Percentiles rank a stretch among this genome's conserved stretches.
These are phyloP conservation scores for Auanema freiburgensis DNA, from an alignment of 2,888 invertebrate genomes.

Conservation along the genomic window DNA sequence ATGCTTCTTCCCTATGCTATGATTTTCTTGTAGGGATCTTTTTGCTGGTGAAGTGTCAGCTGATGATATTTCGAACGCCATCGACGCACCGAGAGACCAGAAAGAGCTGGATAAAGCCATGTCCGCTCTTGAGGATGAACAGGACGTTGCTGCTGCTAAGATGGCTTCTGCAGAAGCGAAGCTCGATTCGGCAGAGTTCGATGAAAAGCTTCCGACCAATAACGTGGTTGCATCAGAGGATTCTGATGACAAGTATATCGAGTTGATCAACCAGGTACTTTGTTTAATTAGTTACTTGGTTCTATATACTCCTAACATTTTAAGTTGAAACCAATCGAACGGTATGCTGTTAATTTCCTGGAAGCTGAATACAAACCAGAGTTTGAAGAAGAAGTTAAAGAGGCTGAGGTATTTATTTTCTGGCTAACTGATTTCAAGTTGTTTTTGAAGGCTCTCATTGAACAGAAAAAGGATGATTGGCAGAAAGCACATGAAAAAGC, in stretches of 20 bases:
- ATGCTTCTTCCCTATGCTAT: no score
- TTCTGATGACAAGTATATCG: conserved; percentile 48
- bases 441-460: conserved; percentile 39
- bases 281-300: no score
- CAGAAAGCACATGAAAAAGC: conserved; percentile 39
- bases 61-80: conserved; percentile 36
- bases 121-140: conserved; percentile 58
- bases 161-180: conserved; percentile 51
- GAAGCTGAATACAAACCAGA: conserved; percentile 82
- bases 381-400: conserved; percentile 80
- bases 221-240: conserved; percentile 26
- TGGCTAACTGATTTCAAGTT: background rate
- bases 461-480: conserved; percentile 52
- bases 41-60: conserved; percentile 54
- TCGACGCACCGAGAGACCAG: conserved; percentile 36
- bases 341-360: conserved; percentile 89
- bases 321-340: conserved; percentile 88
- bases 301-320: no score
- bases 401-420: conserved; percentile 75
- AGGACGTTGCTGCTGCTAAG: conserved; percentile 58
- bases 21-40: conserved; percentile 38
- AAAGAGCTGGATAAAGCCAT: conserved; percentile 57
- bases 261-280: conserved; percentile 39
- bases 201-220: conserved; percentile 22
- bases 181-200: conserved; percentile 46